Evolutionary conservation across 2,888 invertebrate genomes (phyloP).

Genomic region (Acanthococcus lagerstroemiae): DNA sequence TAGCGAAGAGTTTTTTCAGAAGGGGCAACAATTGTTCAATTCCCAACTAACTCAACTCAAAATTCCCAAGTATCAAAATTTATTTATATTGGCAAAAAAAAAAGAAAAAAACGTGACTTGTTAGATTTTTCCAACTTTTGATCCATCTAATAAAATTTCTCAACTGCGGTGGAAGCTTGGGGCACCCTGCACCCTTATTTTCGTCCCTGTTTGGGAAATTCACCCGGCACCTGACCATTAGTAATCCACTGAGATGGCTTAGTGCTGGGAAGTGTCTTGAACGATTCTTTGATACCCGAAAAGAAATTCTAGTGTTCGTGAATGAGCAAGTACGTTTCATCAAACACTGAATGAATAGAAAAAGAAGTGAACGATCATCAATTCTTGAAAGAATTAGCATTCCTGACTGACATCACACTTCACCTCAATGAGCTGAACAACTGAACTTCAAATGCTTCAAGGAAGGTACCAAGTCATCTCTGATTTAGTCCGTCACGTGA

Average conservation of each 20-base stretch:
- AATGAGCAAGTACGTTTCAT: slow-evolving; percentile 17
- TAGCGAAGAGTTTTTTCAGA: too few species aligned
- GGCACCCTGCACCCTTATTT: too few species aligned
- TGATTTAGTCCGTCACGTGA: slow-evolving; percentile 13
- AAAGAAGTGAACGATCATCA: slow-evolving; percentile 5
- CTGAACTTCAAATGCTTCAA: slow-evolving; percentile 15
- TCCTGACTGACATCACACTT: slow-evolving; percentile 7
- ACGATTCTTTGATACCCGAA: neutral
- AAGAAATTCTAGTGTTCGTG: neutral
- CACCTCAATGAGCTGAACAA: slow-evolving; percentile 10
- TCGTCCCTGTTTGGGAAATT: too few species aligned
- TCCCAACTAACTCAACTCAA: too few species aligned
- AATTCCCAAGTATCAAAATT: too few species aligned
- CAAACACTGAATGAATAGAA: slow-evolving; percentile 17
- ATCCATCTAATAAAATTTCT: too few species aligned
- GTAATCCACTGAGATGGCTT: neutral
- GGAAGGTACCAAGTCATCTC: slow-evolving; percentile 14
- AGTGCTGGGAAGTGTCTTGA: neutral
- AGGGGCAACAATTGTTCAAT: too few species aligned
- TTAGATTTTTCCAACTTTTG: too few species aligned
- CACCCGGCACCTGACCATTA: too few species aligned
- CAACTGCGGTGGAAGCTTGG: too few species aligned
- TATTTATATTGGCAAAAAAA: too few species aligned
- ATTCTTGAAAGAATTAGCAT: slow-evolving; percentile 16
- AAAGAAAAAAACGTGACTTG: too few species aligned